These are phyloP conservation scores for Doryteuthis pealeii DNA, from an alignment of 1,140 invertebrate genomes.

Conservation along the genomic window DNA sequence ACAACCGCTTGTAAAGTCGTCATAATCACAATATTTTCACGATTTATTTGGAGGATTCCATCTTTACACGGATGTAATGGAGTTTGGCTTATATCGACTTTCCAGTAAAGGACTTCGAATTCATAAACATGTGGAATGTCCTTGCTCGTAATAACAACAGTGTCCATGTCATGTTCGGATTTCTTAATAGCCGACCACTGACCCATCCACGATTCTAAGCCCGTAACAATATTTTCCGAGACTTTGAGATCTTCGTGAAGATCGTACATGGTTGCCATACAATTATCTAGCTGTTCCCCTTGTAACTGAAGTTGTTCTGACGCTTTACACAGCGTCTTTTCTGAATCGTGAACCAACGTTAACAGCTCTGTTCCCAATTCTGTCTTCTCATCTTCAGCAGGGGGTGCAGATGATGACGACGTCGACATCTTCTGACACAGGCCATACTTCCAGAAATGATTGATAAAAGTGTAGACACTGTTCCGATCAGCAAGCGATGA, in stretches of 20 bases:
- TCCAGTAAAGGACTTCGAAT: constrained; percentile 32
- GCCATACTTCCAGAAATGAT: constrained; percentile 24
- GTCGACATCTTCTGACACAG: constrained; percentile 2
- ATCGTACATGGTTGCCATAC: constrained; percentile 26
- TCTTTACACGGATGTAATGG: constrained; percentile 17
- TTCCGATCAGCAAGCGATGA: constrained; percentile 27
- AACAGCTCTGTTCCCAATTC: constrained; percentile 30
- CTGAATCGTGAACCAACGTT: constrained; percentile 25
- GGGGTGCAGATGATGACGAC: background rate
- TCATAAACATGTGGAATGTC: constrained; percentile 31
- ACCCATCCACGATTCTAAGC: constrained; percentile 33
- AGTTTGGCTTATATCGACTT: constrained; percentile 21
- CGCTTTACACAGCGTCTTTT: constrained; percentile 26
- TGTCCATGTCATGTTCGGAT: constrained; percentile 20
- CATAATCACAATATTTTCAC: constrained; percentile 23
- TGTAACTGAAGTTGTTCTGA: constrained; percentile 23
- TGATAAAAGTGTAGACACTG: constrained; percentile 17
- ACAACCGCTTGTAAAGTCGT: constrained; percentile 28
- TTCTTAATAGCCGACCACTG: constrained; percentile 26
- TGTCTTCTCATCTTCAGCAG: constrained; percentile 8
- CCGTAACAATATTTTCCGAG: constrained; percentile 26
- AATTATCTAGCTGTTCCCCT: constrained; percentile 30
- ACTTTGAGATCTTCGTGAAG: constrained; percentile 37
- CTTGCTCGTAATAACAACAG: constrained; percentile 21
- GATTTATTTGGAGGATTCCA: constrained; percentile 25